A percentile compares a stretch with the other conserved stretches of the same genome.
phyloP scores from a whole-genome alignment of 2,888 invertebrate species.

The Gari tellinella region DNA sequence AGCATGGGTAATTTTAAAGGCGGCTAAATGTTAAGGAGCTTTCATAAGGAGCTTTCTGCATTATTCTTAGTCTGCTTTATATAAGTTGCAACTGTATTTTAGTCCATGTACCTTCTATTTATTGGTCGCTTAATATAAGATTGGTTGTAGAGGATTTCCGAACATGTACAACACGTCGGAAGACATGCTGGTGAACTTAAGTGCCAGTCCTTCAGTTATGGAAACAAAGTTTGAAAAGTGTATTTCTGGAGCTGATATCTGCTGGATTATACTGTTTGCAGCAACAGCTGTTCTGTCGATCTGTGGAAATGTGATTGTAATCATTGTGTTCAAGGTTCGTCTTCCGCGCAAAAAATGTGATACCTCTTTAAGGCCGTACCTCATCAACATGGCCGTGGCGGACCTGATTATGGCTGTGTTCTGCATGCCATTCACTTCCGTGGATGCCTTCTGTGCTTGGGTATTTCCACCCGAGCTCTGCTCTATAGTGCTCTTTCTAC shows the following conservation, averaged over 20 bases:
- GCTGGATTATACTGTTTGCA: conserved; percentile 37
- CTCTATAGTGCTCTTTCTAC: conserved; percentile 85
- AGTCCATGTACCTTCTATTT: too few relatives aligned
- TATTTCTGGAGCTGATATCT: conserved; percentile 1
- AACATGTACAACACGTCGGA: too few relatives aligned
- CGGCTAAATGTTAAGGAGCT: too few relatives aligned
- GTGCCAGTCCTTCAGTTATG: too few relatives aligned
- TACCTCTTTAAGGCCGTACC: conserved; percentile 87
- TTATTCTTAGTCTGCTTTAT: too few relatives aligned
- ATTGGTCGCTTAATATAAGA: too few relatives aligned
- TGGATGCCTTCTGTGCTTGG: conserved; percentile 85
- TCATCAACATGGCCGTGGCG: conserved; percentile 93
- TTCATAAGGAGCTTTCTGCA: too few relatives aligned
- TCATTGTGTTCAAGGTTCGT: conserved; percentile 82
- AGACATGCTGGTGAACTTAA: too few relatives aligned
- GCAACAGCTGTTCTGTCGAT: conserved; percentile 84
- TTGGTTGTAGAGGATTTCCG: too few relatives aligned
- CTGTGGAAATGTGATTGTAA: conserved; percentile 85
- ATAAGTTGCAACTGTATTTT: too few relatives aligned
- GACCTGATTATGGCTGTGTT: conserved; percentile 95
- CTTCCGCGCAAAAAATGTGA: conserved; percentile 21
- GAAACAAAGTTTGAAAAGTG: too few relatives aligned
- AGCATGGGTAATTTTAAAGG: too few relatives aligned
- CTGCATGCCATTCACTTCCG: conserved; percentile 94
- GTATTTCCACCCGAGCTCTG: conserved; percentile 85